Percentiles rank a stretch among this genome's conserved stretches.
Evolutionary conservation across 2,113 vertebrate genomes (phyloP).

Genomic region (Archilochus colubris): DNA sequence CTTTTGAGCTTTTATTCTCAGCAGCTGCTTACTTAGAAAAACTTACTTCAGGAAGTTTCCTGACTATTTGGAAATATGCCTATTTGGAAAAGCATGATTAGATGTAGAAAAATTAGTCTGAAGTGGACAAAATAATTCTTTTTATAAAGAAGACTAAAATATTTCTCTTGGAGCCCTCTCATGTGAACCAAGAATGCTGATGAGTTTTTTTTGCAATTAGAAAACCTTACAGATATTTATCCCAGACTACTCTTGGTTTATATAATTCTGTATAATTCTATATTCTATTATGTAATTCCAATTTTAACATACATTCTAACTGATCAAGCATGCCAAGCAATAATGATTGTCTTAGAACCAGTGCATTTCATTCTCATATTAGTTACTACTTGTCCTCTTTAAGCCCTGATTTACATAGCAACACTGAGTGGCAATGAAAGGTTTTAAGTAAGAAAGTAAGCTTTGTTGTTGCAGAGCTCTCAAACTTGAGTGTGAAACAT

Average conservation of each 20-base stretch:
- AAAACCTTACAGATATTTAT: background rate
- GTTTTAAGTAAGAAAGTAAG: slow-evolving; percentile 50
- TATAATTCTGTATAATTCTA: too few relatives aligned
- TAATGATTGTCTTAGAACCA: background rate
- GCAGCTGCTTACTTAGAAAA: background rate
- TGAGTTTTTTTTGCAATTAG: background rate
- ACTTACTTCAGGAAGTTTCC: background rate
- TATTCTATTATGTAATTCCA: background rate
- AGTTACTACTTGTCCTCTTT: slow-evolving; percentile 13
- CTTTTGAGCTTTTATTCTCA: background rate
- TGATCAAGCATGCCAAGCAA: background rate
- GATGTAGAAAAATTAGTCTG: background rate
- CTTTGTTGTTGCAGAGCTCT: slow-evolving; percentile 57
- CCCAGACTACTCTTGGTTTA: background rate
- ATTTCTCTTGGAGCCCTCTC: background rate
- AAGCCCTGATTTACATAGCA: slow-evolving; percentile 60
- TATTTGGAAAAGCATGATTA: background rate
- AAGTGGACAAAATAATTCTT: background rate
- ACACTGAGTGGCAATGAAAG: slow-evolving; percentile 44
- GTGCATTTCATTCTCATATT: slow-evolving; percentile 7
- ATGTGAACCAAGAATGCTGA: background rate
- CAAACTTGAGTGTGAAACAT: slow-evolving; percentile 27
- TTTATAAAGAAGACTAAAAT: background rate
- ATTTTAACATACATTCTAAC: background rate
- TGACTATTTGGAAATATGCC: background rate